phyloP scores from a whole-genome alignment of 2,888 invertebrate genomes.

The Pherbina coryleti region DNA sequence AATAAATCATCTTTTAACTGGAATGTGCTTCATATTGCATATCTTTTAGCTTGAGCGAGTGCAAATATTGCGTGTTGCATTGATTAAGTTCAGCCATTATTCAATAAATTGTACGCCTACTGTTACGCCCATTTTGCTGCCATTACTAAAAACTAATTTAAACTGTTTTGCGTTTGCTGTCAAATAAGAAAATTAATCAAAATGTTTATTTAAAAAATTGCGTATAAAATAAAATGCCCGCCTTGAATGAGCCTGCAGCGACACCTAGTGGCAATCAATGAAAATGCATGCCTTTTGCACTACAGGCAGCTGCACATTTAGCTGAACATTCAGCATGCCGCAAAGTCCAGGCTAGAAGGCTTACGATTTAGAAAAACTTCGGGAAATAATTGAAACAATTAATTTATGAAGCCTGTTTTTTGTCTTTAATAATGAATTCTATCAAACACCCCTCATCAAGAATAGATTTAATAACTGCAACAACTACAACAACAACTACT shows the following conservation, averaged over 20 bases:
- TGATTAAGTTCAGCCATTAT: background rate
- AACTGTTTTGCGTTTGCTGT: background rate
- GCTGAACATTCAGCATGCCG: background rate
- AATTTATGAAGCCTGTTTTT: background rate
- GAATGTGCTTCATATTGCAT: no score
- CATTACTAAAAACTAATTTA: background rate
- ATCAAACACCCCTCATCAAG: no score
- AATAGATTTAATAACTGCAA: no score
- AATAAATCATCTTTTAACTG: no score
- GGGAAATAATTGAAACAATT: slow-evolving; percentile 11
- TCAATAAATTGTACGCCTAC: background rate
- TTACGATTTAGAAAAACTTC: background rate
- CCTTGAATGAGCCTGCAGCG: slow-evolving; percentile 17
- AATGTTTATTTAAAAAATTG: slow-evolving; percentile 15
- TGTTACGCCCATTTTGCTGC: background rate
- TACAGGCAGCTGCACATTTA: no score
- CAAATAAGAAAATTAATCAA: slow-evolving; percentile 10
- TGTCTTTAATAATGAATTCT: background rate
- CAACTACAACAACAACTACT: no score
- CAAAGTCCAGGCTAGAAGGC: background rate
- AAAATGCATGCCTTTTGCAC: background rate
- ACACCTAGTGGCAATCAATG: slow-evolving; percentile 13
- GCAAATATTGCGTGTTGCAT: background rate
- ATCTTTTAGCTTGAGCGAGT: no score
- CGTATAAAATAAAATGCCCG: slow-evolving; percentile 8